Evolutionary conservation across 2,888 invertebrate genomes (phyloP).

Genomic region (Trichopoda pennipes): DNA sequence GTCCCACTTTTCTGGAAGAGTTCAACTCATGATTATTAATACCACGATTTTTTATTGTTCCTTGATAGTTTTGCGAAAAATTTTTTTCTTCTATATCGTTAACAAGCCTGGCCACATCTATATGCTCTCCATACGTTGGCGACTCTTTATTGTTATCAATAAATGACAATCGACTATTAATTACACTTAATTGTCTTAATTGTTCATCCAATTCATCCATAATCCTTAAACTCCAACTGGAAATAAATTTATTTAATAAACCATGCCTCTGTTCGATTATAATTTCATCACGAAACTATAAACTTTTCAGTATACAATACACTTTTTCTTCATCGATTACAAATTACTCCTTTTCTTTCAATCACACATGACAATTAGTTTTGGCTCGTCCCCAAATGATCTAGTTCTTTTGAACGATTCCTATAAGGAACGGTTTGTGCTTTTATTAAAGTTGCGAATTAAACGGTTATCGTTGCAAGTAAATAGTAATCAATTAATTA

Average conservation of each 20-base stretch:
- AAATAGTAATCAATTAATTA: too few species aligned
- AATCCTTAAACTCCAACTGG: slow-evolving; percentile 14
- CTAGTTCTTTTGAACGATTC: too few species aligned
- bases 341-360: too few species aligned
- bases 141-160: slow-evolving; percentile 28
- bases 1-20: slow-evolving; percentile 84
- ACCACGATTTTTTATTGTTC: slow-evolving; percentile 15
- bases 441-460: too few species aligned
- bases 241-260: not conserved
- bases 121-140: slow-evolving; percentile 9
- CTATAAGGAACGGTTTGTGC: too few species aligned
- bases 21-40: slow-evolving; percentile 30
- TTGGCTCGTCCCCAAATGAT: too few species aligned
- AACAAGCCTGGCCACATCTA: slow-evolving; percentile 55
- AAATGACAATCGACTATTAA: slow-evolving; percentile 52
- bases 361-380: too few species aligned
- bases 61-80: slow-evolving; percentile 1
- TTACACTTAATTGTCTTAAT: slow-evolving; percentile 51
- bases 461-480: too few species aligned
- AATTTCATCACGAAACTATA: too few species aligned
- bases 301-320: too few species aligned
- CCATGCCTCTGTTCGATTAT: too few species aligned
- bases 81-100: slow-evolving; percentile 56
- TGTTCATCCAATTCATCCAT: slow-evolving; percentile 62
- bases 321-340: too few species aligned